Evolutionary conservation across 92 coral and sea anemone genomes (phyloP), one percentile per base, ranked within the genome.

Genomic region (Actinernus sp.): DNA sequence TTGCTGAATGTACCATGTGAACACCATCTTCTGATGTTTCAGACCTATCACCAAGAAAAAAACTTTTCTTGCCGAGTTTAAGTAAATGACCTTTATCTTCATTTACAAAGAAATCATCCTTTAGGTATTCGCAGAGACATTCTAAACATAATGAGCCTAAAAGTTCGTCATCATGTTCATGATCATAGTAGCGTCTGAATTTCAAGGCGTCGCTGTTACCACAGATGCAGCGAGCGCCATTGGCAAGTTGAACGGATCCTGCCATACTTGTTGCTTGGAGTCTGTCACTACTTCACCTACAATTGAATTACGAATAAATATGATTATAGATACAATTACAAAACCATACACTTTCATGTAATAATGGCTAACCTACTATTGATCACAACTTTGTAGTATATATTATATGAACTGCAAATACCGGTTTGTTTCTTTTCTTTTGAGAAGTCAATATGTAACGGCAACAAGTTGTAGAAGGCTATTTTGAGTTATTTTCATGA

Each of bases 201-300:
- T 58, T 71, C 26, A 50, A 49, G 2, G 68, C 68, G 58, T 71
- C 68, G 31, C 51, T 41, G 68, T 71, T 71, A 34, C 65, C 68
- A 31, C 78, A 71, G 22, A 71, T 28, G 59, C 78, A 71, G 12
- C 30, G 36, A 31, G 58, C 68, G 2, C 78, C 78, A 26, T 58
- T 58, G 1, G 78, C 78, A 58, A 71, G 58, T 20, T 71, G 78
- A 16, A 71, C 78, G 30, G 41, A 57, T 57, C 68, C 78, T 57
- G 53, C 57, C 68, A 2, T 11, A 43, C 28, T 47, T 31, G 26
- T 45, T 19, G 51, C n/a, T 4, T 19, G 16, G 16, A 45, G n/a
- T 25, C 51, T 14, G 3, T n/a, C n/a, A n/a, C n/a, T n/a, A n/a
- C n/a, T n/a, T n/a, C n/a, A n/a, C n/a, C n/a, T n/a, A n/a, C n/a